These are phyloP conservation scores for Lepidocyrtinus sp. DNA, from an alignment of 2,888 invertebrate genomes.

Conservation along the genomic window DNA sequence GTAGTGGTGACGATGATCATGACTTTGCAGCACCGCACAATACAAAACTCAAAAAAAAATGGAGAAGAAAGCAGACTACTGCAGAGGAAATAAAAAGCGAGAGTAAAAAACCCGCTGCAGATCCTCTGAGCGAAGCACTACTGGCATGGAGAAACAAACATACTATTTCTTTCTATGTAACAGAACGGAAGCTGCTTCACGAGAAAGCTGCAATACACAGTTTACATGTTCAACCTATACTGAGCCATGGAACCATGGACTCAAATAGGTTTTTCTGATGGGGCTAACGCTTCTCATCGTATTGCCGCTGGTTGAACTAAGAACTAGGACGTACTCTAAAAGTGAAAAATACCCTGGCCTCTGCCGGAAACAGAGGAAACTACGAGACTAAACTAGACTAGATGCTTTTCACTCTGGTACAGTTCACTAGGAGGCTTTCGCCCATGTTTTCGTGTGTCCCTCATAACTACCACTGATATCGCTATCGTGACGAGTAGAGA, in stretches of 20 bases:
- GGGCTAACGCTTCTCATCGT: background rate
- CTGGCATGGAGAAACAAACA: background rate
- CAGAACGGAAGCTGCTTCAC: too few relatives aligned
- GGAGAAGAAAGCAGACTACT: background rate
- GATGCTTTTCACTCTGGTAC: background rate
- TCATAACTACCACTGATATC: too few relatives aligned
- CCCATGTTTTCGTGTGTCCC: slow-evolving; percentile 20
- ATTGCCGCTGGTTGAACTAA: too few relatives aligned
- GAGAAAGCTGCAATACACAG: background rate
- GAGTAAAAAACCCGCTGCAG: slow-evolving; percentile 62
- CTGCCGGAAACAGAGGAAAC: background rate
- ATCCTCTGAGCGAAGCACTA: slow-evolving; percentile 34
- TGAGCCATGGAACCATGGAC: background rate
- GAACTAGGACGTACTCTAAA: too few relatives aligned
- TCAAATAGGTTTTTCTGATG: slow-evolving; percentile 3
- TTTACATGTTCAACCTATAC: slow-evolving; percentile 1
- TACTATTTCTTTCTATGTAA: too few relatives aligned
- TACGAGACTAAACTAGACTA: background rate
- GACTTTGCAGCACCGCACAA: slow-evolving; percentile 12
- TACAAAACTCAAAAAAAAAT: background rate
- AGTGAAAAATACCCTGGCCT: too few relatives aligned
- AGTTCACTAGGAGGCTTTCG: background rate
- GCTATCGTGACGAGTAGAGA: slow-evolving; percentile 8
- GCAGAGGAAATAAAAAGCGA: slow-evolving; percentile 51
- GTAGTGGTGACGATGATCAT: background rate